Percentiles rank a stretch among this genome's conserved stretches.
phyloP scores from a whole-genome alignment of 53 echinoderm and acorn worm species.

The Hippasteria phrygiana region DNA sequence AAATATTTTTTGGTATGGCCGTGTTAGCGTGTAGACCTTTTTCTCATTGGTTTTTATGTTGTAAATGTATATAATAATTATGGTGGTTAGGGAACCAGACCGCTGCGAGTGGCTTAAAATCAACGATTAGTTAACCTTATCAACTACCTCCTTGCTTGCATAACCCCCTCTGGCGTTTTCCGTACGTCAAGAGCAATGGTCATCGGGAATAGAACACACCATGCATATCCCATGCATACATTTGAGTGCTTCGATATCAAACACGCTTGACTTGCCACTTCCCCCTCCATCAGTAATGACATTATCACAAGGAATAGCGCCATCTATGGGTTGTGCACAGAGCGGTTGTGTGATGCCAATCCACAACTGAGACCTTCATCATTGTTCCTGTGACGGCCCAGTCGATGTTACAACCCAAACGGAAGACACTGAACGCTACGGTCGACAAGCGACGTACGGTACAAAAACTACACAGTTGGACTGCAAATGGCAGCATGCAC shows the following conservation, averaged over 20 bases:
- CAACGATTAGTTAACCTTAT: neutral
- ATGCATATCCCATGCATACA: too few relatives aligned
- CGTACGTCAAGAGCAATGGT: too few relatives aligned
- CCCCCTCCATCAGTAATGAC: neutral
- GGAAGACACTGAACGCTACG: neutral
- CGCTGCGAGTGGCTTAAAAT: neutral
- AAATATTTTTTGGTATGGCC: conserved; percentile 45
- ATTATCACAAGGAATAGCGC: neutral
- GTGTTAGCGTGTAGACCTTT: conserved; percentile 40
- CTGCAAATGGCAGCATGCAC: neutral
- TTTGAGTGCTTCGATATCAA: too few relatives aligned
- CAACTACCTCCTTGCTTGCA: conserved; percentile 26
- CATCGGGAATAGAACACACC: too few relatives aligned
- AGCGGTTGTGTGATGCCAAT: neutral
- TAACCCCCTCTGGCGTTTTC: neutral
- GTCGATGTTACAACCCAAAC: neutral
- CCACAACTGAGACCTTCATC: neutral
- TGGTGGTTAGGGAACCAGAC: neutral
- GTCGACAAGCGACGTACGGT: neutral
- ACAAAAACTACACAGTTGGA: neutral
- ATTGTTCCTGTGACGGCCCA: neutral
- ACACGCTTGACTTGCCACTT: too few relatives aligned
- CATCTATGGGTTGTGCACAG: neutral
- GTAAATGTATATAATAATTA: conserved; percentile 46
- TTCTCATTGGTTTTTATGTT: conserved; percentile 57